These are phyloP conservation scores for Crypturellus undulatus DNA, from an alignment of 2,113 vertebrate genomes.

Conservation along the genomic window DNA sequence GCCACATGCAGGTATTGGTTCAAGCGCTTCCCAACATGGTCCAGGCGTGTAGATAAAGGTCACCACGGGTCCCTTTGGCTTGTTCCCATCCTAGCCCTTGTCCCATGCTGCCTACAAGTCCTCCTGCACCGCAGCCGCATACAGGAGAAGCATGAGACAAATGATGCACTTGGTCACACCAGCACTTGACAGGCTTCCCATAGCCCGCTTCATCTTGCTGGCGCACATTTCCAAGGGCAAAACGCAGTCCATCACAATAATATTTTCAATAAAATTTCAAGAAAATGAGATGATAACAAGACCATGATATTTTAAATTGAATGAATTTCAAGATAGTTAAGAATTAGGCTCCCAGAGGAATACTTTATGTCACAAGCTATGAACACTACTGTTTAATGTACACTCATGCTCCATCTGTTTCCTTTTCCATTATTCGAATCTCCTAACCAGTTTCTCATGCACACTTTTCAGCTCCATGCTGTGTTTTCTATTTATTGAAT, in stretches of 20 bases:
- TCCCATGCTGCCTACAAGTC: not conserved
- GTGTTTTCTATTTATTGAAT: slow-evolving; percentile 99
- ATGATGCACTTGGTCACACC: not conserved
- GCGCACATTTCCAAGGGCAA: slow-evolving; percentile 55
- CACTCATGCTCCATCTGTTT: slow-evolving; percentile 98
- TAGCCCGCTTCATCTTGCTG: slow-evolving; percentile 36
- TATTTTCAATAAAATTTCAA: slow-evolving; percentile 85
- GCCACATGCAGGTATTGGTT: too few species aligned
- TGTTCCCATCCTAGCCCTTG: not conserved
- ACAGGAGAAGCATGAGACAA: not conserved
- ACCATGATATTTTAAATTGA: slow-evolving; percentile 95
- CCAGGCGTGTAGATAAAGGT: fast-evolving
- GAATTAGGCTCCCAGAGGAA: slow-evolving; percentile 93
- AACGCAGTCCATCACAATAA: slow-evolving; percentile 77
- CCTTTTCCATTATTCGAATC: slow-evolving; percentile 93
- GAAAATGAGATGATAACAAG: slow-evolving; percentile 89
- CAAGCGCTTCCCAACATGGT: fast-evolving
- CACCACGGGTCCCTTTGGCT: not conserved
- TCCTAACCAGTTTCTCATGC: slow-evolving; percentile 96
- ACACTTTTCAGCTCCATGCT: slow-evolving; percentile 97
- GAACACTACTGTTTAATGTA: slow-evolving; percentile 98
- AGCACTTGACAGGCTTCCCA: slow-evolving; percentile 14
- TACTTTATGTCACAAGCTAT: slow-evolving; percentile 90
- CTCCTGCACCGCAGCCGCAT: not conserved
- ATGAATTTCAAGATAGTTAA: slow-evolving; percentile 98